Evolutionary conservation across 2,113 vertebrate species (phyloP).

Genomic region (Cinclus cinclus): DNA sequence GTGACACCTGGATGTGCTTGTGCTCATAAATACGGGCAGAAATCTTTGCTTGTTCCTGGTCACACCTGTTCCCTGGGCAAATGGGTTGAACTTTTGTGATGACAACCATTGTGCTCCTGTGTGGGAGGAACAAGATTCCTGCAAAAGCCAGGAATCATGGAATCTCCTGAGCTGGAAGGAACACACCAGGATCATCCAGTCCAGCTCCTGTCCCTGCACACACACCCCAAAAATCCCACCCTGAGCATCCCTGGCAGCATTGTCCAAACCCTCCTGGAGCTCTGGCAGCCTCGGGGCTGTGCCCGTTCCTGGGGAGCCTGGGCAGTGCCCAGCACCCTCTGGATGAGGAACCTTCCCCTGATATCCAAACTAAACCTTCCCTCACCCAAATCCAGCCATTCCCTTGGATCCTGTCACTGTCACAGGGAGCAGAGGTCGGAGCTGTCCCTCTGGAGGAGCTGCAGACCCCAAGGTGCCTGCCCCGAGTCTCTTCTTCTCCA

Average conservation of each 20-base stretch:
- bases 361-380: rapidly evolving
- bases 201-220: rapidly evolving
- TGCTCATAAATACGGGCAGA: background rate
- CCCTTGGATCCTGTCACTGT: background rate
- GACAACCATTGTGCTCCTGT: background rate
- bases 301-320: background rate
- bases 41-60: background rate
- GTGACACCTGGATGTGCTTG: background rate
- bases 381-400: rapidly evolving
- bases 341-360: background rate
- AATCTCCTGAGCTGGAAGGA: background rate
- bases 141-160: background rate
- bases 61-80: background rate
- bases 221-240: background rate
- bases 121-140: background rate
- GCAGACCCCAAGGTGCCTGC: background rate
- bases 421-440: background rate
- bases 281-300: background rate
- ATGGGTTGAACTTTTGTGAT: background rate
- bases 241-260: rapidly evolving
- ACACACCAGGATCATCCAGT: no score
- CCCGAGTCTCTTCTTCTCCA: background rate
- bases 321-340: background rate
- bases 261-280: background rate
- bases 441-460: background rate